Evolutionary conservation across 2,797 vertebrate genomes (phyloP).

Genomic region (Lagorchestes hirsutus): DNA sequence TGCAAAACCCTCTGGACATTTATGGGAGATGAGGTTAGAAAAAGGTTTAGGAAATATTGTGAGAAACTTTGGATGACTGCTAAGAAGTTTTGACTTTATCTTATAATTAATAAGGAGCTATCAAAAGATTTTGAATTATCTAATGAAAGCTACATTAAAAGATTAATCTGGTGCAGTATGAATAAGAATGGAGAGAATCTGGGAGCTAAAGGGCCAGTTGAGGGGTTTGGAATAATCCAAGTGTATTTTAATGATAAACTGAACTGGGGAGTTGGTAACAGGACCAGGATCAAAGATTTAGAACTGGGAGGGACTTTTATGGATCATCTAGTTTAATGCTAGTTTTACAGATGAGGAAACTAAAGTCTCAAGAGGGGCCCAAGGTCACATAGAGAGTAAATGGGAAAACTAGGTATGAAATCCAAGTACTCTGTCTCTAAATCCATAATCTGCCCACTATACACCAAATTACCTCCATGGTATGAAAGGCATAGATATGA

Average conservation of each 20-base stretch:
- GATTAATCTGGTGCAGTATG: conserved; percentile 1
- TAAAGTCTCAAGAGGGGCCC: background rate
- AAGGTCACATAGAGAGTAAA: background rate
- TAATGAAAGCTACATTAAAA: conserved; percentile 52
- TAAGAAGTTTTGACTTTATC: conserved; percentile 46
- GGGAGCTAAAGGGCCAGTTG: background rate
- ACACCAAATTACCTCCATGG: background rate
- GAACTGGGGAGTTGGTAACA: background rate
- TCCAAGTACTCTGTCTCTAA: background rate
- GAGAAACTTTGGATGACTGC: conserved; percentile 22
- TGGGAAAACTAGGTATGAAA: background rate
- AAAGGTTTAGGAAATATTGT: conserved; percentile 50
- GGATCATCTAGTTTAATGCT: background rate
- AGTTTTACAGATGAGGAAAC: background rate
- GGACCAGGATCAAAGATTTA: background rate
- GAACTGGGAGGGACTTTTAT: background rate
- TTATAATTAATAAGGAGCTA: conserved; percentile 44
- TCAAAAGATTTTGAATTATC: conserved; percentile 39
- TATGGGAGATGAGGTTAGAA: conserved; percentile 22
- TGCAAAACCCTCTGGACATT: conserved; percentile 39
- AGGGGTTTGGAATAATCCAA: background rate
- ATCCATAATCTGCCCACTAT: background rate
- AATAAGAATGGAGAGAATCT: background rate
- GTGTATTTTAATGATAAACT: background rate
- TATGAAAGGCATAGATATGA: background rate